phyloP scores from a whole-genome alignment of 1,140 invertebrate species.

The Drosophila melanica region DNA sequence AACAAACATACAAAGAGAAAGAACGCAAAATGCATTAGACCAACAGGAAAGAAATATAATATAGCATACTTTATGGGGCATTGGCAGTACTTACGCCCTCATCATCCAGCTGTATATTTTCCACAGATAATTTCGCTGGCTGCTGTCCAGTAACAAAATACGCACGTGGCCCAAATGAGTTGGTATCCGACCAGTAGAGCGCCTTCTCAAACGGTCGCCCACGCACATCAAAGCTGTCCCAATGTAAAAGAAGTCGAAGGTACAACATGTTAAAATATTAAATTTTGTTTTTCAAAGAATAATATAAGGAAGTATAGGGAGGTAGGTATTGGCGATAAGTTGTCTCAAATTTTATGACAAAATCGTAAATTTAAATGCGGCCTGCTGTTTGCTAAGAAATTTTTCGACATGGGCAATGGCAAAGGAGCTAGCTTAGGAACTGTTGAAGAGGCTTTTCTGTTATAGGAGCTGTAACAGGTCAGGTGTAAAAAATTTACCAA shows the following conservation, averaged over 20 bases:
- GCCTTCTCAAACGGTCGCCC: slow-evolving; percentile 91
- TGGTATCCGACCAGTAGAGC: slow-evolving; percentile 91
- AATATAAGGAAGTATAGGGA: slow-evolving; percentile 32
- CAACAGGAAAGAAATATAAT: slow-evolving; percentile 24
- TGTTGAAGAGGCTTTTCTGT: background rate
- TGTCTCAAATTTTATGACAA: slow-evolving; percentile 48
- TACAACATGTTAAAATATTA: slow-evolving; percentile 4
- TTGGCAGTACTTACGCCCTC: slow-evolving; percentile 87
- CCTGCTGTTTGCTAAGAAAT: slow-evolving; percentile 15
- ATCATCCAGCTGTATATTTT: slow-evolving; percentile 91
- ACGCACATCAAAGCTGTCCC: slow-evolving; percentile 91
- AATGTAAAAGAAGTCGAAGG: slow-evolving; percentile 3
- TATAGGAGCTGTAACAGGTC: background rate
- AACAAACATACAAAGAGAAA: slow-evolving; percentile 27
- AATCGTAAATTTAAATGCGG: slow-evolving; percentile 71
- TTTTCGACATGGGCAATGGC: background rate
- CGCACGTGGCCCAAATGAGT: slow-evolving; percentile 90
- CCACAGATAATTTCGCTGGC: slow-evolving; percentile 91
- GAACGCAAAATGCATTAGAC: slow-evolving; percentile 37
- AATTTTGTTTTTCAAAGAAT: slow-evolving; percentile 8
- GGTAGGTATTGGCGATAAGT: slow-evolving; percentile 66
- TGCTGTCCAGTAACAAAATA: slow-evolving; percentile 90
- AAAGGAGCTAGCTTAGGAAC: background rate
- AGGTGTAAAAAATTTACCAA: too few species aligned
- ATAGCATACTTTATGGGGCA: slow-evolving; percentile 27